Evolutionary conservation across 2,888 invertebrate species (phyloP).

Genomic region (Syrphus vitripennis): DNA sequence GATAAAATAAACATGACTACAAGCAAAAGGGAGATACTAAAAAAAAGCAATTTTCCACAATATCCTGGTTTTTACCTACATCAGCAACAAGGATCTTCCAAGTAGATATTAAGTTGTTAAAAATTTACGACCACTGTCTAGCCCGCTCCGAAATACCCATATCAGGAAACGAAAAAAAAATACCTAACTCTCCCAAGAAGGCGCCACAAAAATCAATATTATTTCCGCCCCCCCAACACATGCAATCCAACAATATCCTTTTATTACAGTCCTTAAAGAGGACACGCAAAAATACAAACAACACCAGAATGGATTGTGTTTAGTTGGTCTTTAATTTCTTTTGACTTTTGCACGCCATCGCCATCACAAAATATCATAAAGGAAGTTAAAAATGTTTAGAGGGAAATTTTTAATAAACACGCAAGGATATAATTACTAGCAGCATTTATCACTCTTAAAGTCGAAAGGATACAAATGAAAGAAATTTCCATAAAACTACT

Average conservation of each 20-base stretch:
- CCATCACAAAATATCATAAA: neutral
- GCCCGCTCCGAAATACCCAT: neutral
- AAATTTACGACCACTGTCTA: constrained; percentile 21
- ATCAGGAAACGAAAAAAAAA: constrained; percentile 6
- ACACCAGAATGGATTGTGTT: neutral
- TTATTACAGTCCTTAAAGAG: constrained; percentile 16
- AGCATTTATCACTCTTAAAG: constrained; percentile 11
- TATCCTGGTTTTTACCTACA: neutral
- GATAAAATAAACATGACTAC: neutral
- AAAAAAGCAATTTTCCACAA: neutral
- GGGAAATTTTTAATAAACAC: constrained; percentile 41
- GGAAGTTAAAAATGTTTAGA: constrained; percentile 7
- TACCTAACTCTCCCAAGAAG: constrained; percentile 14
- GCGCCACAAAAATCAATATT: constrained; percentile 60
- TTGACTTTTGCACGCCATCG: constrained; percentile 64
- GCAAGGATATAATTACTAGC: constrained; percentile 24
- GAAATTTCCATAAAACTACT: neutral
- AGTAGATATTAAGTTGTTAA: neutral
- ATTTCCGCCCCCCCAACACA: constrained; percentile 24
- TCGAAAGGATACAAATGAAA: neutral
- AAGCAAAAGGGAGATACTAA: neutral
- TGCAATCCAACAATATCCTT: constrained; percentile 14
- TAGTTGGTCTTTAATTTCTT: constrained; percentile 3
- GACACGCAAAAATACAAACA: neutral
- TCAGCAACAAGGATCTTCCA: neutral